These are phyloP conservation scores for Perithous albicinctus DNA, from an alignment of 2,888 invertebrate genomes.

Conservation along the genomic window DNA sequence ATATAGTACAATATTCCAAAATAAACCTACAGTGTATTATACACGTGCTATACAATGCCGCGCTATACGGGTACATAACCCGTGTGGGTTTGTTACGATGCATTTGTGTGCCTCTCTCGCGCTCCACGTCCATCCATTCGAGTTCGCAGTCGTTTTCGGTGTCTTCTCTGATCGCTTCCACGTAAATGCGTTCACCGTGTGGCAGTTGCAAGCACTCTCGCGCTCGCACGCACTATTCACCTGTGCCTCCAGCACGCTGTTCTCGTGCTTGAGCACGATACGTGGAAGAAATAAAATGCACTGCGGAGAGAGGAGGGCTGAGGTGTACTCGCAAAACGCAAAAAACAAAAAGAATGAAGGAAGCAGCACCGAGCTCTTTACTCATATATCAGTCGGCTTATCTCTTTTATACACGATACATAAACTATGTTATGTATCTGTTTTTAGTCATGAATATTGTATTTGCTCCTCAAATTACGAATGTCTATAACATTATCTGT, in stretches of 20 bases:
- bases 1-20: too few relatives aligned
- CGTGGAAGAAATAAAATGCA: slow-evolving; percentile 62
- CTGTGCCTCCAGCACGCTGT: slow-evolving; percentile 12
- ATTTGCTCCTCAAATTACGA: slow-evolving; percentile 38
- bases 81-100: slow-evolving; percentile 26
- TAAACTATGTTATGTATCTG: slow-evolving; percentile 40
- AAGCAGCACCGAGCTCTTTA: slow-evolving; percentile 38
- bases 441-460: slow-evolving; percentile 48
- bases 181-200: slow-evolving; percentile 67
- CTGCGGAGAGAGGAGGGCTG: neutral
- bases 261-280: slow-evolving; percentile 33
- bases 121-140: slow-evolving; percentile 19
- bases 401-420: slow-evolving; percentile 24
- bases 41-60: neutral
- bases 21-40: neutral
- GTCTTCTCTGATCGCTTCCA: slow-evolving; percentile 71
- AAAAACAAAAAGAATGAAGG: neutral
- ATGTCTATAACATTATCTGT: slow-evolving; percentile 28
- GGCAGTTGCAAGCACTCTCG: slow-evolving; percentile 58
- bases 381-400: slow-evolving; percentile 43
- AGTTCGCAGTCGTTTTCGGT: slow-evolving; percentile 48
- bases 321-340: slow-evolving; percentile 21
- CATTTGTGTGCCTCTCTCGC: slow-evolving; percentile 25
- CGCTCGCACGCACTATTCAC: slow-evolving; percentile 36
- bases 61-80: neutral